Evolutionary conservation across 2,888 invertebrate genomes (phyloP).

Genomic region (Sesamia inferens): DNA sequence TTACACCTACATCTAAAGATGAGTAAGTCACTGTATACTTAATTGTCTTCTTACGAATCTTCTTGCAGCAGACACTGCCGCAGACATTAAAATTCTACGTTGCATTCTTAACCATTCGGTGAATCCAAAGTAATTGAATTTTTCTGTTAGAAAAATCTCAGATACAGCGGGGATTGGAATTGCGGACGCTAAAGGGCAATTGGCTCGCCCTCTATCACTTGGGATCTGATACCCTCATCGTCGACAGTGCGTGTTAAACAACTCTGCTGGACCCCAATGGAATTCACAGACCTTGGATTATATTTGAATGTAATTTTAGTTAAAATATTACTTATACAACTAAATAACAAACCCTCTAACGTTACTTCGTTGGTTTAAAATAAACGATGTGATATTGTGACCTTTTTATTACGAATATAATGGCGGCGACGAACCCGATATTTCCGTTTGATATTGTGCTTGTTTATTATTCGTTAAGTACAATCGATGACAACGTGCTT

Average conservation of each 20-base stretch:
- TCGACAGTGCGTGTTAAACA: conserved; percentile 52
- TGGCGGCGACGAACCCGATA: conserved; percentile 81
- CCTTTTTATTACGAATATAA: conserved; percentile 84
- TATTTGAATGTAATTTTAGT: conserved; percentile 26
- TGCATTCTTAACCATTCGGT: conserved; percentile 44
- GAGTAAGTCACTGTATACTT: neutral
- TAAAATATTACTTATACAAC: conserved; percentile 19
- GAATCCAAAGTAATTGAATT: conserved; percentile 52
- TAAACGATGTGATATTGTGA: conserved; percentile 74
- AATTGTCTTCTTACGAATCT: conserved; percentile 14
- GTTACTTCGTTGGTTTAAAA: conserved; percentile 48
- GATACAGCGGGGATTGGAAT: conserved; percentile 54
- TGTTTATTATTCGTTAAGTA: conserved; percentile 78
- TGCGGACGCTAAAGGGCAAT: conserved; percentile 59
- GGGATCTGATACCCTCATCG: conserved; percentile 57
- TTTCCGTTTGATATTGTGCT: conserved; percentile 83
- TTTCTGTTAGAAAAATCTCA: conserved; percentile 55
- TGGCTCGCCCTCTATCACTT: conserved; percentile 58
- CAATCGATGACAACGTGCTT: conserved; percentile 72
- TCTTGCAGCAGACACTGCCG: conserved; percentile 14
- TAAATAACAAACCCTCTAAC: conserved; percentile 16
- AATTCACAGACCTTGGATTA: conserved; percentile 17
- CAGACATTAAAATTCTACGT: conserved; percentile 33
- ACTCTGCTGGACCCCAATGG: conserved; percentile 41
- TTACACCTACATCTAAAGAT: conserved; percentile 3